A percentile compares a stretch with the other conserved stretches of the same genome.
Conservation (phyloP, 2,888 invertebrate species). For the Drosophila setosimentum region DNA sequence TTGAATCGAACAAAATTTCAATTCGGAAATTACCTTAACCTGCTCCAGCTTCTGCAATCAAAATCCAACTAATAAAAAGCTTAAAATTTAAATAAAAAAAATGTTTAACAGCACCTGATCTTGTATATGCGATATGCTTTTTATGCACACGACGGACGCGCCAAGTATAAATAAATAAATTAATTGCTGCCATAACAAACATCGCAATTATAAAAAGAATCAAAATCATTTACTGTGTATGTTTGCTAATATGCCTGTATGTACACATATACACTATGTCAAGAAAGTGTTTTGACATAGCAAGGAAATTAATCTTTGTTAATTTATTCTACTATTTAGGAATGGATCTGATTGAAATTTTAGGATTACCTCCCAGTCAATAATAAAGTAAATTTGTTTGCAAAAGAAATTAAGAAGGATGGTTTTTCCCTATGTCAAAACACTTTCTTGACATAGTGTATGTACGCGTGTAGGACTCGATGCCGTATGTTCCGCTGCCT, state of each 20-base stretch:
- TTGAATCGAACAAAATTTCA: slow-evolving; percentile 37
- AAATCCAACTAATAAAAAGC: slow-evolving; percentile 16
- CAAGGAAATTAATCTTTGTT: too few relatives aligned
- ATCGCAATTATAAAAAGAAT: slow-evolving; percentile 12
- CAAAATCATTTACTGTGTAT: not conserved
- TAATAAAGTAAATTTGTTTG: too few relatives aligned
- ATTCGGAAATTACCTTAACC: slow-evolving; percentile 49
- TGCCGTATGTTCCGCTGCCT: not conserved
- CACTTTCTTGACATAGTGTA: too few relatives aligned
- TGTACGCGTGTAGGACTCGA: not conserved
- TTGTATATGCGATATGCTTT: slow-evolving; percentile 61
- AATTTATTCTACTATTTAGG: too few relatives aligned
- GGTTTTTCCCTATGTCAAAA: too few relatives aligned
- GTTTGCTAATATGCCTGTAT: not conserved
- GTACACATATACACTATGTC: too few relatives aligned
- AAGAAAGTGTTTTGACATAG: too few relatives aligned
- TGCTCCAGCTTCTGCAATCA: slow-evolving; percentile 30
- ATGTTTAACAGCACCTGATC: slow-evolving; percentile 54
- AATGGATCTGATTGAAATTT: too few relatives aligned
- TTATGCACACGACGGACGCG: slow-evolving; percentile 49
- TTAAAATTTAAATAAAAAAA: slow-evolving; percentile 1
- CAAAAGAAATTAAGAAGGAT: too few relatives aligned
- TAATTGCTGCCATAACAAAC: slow-evolving; percentile 33
- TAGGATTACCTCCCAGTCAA: too few relatives aligned
- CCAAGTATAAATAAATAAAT: slow-evolving; percentile 46